Percentiles rank a stretch among this genome's conserved stretches.
Conservation (phyloP, 2,113 vertebrate genomes). For the Phoenicopterus ruber region DNA sequence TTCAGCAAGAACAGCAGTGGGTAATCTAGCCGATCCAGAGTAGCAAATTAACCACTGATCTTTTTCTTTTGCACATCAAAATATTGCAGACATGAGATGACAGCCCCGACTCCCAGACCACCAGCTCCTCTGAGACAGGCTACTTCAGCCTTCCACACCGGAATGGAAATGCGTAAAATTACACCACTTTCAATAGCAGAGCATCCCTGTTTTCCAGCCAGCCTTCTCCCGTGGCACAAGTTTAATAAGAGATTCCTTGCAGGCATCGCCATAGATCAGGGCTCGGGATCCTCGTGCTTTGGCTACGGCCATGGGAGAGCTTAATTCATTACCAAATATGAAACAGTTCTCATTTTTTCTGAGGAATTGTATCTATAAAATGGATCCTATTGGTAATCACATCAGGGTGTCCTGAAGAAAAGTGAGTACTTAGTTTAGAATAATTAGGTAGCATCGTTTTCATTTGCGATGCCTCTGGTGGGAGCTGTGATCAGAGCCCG, state of each 20-base stretch:
- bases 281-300: neutral
- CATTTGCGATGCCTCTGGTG: neutral
- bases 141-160: neutral
- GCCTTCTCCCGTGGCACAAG: neutral
- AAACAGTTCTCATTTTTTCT: neutral
- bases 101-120: neutral
- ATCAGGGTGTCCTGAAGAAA: neutral
- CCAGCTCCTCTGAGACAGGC: neutral
- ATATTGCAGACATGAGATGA: neutral
- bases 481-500: neutral
- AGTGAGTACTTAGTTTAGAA: neutral
- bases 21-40: neutral
- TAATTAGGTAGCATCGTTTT: neutral
- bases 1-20: neutral
- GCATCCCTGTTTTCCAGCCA: neutral
- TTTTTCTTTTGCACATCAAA: neutral
- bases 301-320: neutral
- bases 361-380: neutral
- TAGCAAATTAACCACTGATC: neutral
- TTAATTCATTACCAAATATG: neutral
- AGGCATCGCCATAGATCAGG: neutral
- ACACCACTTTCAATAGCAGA: neutral
- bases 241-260: neutral
- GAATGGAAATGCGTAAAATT: neutral
- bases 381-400: neutral